Evolutionary conservation across 2,113 vertebrate species (phyloP), one percentile per base, ranked within the genome.

Genomic region (Rana temporaria): DNA sequence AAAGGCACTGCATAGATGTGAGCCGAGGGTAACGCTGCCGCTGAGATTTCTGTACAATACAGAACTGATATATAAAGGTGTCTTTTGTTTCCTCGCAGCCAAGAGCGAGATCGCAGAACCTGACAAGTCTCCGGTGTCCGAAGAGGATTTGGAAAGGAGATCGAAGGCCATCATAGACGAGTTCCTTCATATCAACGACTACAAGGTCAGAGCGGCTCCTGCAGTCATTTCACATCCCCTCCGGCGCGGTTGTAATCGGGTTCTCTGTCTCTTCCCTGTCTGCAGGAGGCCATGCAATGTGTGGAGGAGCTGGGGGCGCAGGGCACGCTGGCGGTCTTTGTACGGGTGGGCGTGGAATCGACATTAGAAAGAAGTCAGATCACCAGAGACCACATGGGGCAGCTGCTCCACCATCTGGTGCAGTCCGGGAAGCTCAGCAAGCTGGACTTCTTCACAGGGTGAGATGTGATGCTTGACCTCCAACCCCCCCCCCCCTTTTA

Each of bases 121-220:
- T 34, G 94, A 95, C 77, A 95, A 92, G 88, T 87, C 94, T 60
- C 85, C 84, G 0, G 84, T 96, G 57, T 94, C 96, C 56, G 97
- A 97, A 84, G 97, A 96, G 64, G 96, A 98, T 85, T 89, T 97
- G 42, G 96, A 96, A 89, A 95, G 94, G 85, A 99, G 97, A 87
- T 97, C 93, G 78, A 97, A 92, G 89, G 93, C 98, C 83, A 98
- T 99, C 86, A 96, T 99, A 83, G 98, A 99, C 69, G 98, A 99
- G 89, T 99, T 98, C 89, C 92, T 99, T 84, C 98, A 99, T 90
- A 98, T 99, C 89, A 98, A 96, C 16, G 98, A 99, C 90, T 96
- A 94, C 87, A 98, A 98, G 97, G 98, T 97, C 89, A 90, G 55
- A 55, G 56, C 48, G 18, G 7, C 34, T 73, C 26, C 77, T 22